Evolutionary conservation across 2,888 invertebrate species (phyloP).

Genomic region (Drosophila mulleri): DNA sequence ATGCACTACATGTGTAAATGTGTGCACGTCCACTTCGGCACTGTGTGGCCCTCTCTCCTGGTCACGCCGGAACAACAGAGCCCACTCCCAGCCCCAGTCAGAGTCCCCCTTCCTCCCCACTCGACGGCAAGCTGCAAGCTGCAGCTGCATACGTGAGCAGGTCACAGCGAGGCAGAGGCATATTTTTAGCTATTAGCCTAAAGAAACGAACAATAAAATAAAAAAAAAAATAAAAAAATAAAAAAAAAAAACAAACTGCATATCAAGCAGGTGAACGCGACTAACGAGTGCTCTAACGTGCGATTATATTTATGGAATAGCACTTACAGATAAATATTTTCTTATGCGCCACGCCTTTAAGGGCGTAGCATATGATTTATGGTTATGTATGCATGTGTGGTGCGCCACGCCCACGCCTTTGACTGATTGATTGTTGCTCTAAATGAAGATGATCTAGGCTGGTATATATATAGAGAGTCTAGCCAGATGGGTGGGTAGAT

Average conservation of each 20-base stretch:
- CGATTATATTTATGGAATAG: neutral
- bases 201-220: slow-evolving; percentile 17
- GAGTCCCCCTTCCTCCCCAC: too few species aligned
- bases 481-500: too few species aligned
- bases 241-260: neutral
- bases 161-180: slow-evolving; percentile 20
- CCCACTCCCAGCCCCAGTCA: too few species aligned
- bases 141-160: slow-evolving; percentile 49
- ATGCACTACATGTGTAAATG: slow-evolving; percentile 82
- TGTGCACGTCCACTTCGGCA: slow-evolving; percentile 39
- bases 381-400: too few species aligned
- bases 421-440: too few species aligned
- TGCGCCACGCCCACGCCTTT: too few species aligned
- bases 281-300: slow-evolving; percentile 21
- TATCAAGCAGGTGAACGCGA: neutral
- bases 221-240: neutral
- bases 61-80: neutral
- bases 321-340: neutral
- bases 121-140: slow-evolving; percentile 15
- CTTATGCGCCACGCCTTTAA: neutral
- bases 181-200: slow-evolving; percentile 49
- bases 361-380: neutral
- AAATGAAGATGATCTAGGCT: too few species aligned
- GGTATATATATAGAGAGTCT: too few species aligned
- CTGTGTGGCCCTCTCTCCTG: neutral